Evolutionary conservation across 2,797 vertebrate species (phyloP).

Genomic region (Buceros bicornis): DNA sequence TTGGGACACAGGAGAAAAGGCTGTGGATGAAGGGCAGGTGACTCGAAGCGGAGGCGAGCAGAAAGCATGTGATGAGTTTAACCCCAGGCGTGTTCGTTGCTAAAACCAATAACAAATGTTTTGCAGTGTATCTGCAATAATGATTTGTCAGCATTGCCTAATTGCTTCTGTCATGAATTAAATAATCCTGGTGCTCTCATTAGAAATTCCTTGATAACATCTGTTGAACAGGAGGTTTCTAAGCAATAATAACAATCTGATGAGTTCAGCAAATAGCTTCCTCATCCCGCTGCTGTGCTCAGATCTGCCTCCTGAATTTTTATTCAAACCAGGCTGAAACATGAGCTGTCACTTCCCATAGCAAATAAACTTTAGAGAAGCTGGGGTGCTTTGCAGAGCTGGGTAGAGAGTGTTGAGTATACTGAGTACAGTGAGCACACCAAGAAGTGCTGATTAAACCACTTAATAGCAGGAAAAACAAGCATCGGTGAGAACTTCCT

Average conservation of each 20-base stretch:
- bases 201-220: not conserved
- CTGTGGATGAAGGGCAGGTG: fast-evolving
- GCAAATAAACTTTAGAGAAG: not conserved
- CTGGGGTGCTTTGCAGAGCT: not conserved
- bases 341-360: not conserved
- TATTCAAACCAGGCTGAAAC: not conserved
- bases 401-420: not conserved
- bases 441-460: fast-evolving
- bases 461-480: not conserved
- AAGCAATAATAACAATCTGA: not conserved
- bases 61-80: not conserved
- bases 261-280: not conserved
- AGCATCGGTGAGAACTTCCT: not conserved
- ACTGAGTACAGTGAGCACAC: not conserved
- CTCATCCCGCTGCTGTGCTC: not conserved
- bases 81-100: not conserved
- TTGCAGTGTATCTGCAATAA: not conserved
- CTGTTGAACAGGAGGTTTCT: not conserved
- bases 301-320: not conserved
- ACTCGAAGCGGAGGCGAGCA: not conserved
- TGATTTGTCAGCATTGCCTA: not conserved
- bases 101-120: not conserved
- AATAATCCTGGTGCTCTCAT: not conserved
- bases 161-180: not conserved
- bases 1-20: not conserved